Conservation (phyloP, 2,888 invertebrate species). For the Slavum lentiscoides region DNA sequence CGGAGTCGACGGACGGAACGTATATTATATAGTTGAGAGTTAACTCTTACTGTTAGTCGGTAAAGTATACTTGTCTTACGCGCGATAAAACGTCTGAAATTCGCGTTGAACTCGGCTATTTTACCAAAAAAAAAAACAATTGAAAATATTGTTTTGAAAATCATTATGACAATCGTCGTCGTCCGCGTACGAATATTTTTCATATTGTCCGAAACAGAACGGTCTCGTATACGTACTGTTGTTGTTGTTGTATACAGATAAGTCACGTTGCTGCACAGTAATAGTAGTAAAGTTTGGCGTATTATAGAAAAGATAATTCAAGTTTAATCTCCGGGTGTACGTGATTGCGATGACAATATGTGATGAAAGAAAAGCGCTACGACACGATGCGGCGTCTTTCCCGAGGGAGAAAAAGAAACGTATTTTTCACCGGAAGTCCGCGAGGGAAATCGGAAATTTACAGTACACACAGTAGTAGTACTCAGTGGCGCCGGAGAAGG, state of each 20-base stretch:
- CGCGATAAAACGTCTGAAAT: too few relatives aligned
- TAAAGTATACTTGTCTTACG: too few relatives aligned
- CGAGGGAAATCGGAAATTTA: slow-evolving; percentile 36
- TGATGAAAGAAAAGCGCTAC: not conserved
- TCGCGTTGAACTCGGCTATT: too few relatives aligned
- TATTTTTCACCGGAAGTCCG: slow-evolving; percentile 17
- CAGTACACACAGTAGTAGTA: too few relatives aligned
- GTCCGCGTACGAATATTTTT: too few relatives aligned
- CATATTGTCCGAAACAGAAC: not conserved
- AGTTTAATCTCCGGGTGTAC: slow-evolving; percentile 21
- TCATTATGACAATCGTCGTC: too few relatives aligned
- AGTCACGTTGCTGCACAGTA: slow-evolving; percentile 5
- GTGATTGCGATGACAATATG: slow-evolving; percentile 8
- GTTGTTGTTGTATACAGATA: not conserved
- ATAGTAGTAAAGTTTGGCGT: not conserved
- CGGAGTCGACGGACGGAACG: too few relatives aligned
- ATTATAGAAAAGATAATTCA: not conserved
- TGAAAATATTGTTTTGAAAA: too few relatives aligned
- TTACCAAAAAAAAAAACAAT: too few relatives aligned
- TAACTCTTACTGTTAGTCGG: too few relatives aligned
- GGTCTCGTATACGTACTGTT: not conserved
- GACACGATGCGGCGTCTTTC: not conserved
- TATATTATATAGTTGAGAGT: too few relatives aligned
- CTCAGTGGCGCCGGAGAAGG: too few relatives aligned
- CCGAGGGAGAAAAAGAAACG: not conserved